A percentile compares a stretch with the other conserved stretches of the same genome.
Conservation (phyloP, 2,888 invertebrate species). For the Dasysyrphus albostriatus region DNA sequence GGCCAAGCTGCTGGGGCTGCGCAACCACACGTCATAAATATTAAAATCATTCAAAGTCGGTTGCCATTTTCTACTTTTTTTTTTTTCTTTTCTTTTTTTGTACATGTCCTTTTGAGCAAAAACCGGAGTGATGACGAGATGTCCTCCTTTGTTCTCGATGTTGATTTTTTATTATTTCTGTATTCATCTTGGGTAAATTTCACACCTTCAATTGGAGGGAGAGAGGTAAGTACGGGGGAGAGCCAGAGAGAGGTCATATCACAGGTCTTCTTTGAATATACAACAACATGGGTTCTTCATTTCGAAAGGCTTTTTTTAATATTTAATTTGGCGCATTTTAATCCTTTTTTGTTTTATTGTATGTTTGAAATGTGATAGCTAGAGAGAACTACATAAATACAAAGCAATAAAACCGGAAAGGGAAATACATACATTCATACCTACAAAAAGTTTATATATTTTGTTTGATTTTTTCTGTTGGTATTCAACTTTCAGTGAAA, state of each 20-base stretch:
- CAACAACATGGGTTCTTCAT: constrained; percentile 15
- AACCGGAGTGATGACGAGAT: constrained; percentile 27
- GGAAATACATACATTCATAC: background rate
- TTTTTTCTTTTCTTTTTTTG: background rate
- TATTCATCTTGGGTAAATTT: constrained; percentile 41
- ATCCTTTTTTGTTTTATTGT: constrained; percentile 50
- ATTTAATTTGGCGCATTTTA: constrained; percentile 72
- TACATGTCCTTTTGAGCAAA: constrained; percentile 29
- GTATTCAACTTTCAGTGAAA: constrained; percentile 35
- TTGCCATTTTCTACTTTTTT: constrained; percentile 18
- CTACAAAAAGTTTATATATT: background rate
- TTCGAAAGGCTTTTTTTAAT: constrained; percentile 53
- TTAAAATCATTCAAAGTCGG: constrained; percentile 66
- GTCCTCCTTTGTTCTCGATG: constrained; percentile 57
- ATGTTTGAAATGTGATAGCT: constrained; percentile 59
- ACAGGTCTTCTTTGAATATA: constrained; percentile 35
- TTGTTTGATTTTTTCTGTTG: too few relatives aligned
- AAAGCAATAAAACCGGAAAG: background rate
- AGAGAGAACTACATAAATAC: constrained; percentile 28
- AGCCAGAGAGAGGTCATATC: constrained; percentile 39
- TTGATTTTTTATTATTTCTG: constrained; percentile 19
- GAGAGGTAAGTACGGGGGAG: background rate
- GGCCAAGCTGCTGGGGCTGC: constrained; percentile 21
- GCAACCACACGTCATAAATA: constrained; percentile 71
- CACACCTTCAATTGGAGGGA: constrained; percentile 33